Evolutionary conservation across 1,140 invertebrate genomes (phyloP), one percentile per base, ranked within the genome.

Genomic region (Drosophila murphyi): DNA sequence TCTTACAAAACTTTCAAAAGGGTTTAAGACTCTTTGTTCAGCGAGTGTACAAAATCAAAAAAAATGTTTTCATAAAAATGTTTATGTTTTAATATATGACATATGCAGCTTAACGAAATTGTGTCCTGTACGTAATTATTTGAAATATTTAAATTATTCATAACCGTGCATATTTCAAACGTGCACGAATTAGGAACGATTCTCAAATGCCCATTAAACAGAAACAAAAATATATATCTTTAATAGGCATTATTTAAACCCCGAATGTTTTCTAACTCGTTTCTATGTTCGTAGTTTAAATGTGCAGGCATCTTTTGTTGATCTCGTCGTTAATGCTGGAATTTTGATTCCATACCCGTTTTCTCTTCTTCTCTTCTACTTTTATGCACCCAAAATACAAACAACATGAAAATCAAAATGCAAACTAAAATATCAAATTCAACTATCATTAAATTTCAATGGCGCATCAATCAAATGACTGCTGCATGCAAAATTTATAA

Each of bases 291-390:
- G 51, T 56, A 63, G 43, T 37, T 63, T 57, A 70, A 51, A 69
- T 79, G 76, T 48, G 48, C 55, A 76, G 79, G 76, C 62, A 63
- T 43, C 20, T 20, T 50, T 68, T 76, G 71, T 78, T 79, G 68
- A 70, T 62, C 72, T 79, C 72, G 76, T 76, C 80, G 82, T 90
- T 90, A 90, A 90, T 90, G 80, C 87, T 87, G 87, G 87, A 90
- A 90, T 90, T 90, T 90, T 69, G 77, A 87, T 90, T 90, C 87
- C 87, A 80, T 82, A 72, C 87, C 74, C 83, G 39, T 88, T 89
- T 90, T 90, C 75, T 89, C 78, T 90, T 89, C 71, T 89, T 90
- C 77, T 90, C 87, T 90, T 87, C 77, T 90, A 82, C 82, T 90
- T 89, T 73, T 89, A 89, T 90, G 82, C 82, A 73, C 69, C 62